These are phyloP conservation scores for Penelope pileata DNA, from an alignment of 2,113 vertebrate genomes.

Conservation along the genomic window DNA sequence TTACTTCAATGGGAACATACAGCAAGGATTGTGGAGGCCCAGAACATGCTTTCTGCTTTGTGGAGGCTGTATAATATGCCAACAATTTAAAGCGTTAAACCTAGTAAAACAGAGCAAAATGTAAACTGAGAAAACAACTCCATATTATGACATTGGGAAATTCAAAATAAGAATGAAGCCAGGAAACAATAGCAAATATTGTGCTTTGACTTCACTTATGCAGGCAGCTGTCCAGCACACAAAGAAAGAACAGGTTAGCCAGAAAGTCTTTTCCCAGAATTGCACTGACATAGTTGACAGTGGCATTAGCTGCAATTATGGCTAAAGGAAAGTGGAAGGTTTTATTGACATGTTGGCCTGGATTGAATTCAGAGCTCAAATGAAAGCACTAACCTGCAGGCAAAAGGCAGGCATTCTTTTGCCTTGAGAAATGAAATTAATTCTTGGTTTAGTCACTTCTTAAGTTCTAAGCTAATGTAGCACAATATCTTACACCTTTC, in stretches of 20 bases:
- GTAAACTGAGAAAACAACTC: neutral
- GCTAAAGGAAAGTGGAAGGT: neutral
- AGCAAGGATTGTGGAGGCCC: neutral
- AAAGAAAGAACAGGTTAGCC: neutral
- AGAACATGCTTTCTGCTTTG: neutral
- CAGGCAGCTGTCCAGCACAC: neutral
- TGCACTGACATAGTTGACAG: neutral
- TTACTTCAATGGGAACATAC: neutral
- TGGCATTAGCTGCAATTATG: neutral
- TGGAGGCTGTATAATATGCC: neutral
- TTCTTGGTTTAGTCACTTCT: neutral
- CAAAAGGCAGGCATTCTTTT: neutral
- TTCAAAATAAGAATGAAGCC: constrained; percentile 22
- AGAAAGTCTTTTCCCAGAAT: neutral
- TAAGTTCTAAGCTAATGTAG: neutral
- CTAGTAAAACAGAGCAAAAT: neutral
- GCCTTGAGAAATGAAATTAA: neutral
- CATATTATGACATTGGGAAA: neutral
- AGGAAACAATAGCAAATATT: constrained; percentile 24
- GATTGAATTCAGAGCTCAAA: neutral
- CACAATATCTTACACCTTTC: neutral
- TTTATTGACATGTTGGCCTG: constrained; percentile 7
- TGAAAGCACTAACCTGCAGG: neutral
- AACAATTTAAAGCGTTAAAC: neutral
- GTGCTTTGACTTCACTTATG: neutral